Conservation (phyloP, 2,888 invertebrate genomes). For the Diplolepis rosae region DNA sequence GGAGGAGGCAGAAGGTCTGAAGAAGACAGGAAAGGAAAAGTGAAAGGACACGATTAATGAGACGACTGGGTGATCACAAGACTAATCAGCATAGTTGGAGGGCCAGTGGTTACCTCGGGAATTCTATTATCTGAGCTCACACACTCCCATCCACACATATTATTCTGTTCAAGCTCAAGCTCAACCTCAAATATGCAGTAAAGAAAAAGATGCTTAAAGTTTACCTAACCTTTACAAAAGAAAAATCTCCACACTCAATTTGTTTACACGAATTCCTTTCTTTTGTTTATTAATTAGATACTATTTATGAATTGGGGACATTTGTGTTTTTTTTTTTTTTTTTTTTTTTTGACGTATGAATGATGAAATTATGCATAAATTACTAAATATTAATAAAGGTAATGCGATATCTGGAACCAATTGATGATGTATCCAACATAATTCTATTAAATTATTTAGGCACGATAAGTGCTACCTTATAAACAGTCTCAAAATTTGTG, state of each 20-base stretch:
- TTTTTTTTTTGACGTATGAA: no score
- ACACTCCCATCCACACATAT: constrained; percentile 1
- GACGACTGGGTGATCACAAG: constrained; percentile 50
- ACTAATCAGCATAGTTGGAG: constrained; percentile 63
- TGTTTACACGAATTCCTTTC: no score
- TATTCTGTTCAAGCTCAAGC: not conserved
- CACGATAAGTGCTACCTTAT: not conserved
- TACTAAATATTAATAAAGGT: not conserved
- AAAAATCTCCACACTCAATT: no score
- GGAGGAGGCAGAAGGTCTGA: not conserved
- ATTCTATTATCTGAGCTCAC: constrained; percentile 39
- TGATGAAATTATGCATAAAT: no score
- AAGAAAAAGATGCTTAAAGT: not conserved
- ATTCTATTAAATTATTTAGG: not conserved
- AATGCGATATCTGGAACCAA: constrained; percentile 10
- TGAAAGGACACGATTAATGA: constrained; percentile 23
- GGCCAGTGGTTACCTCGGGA: constrained; percentile 58
- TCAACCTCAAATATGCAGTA: constrained; percentile 22
- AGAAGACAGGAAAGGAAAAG: not conserved
- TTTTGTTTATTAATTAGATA: no score
- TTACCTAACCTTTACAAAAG: not conserved
- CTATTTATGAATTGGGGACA: no score
- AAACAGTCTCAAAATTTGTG: constrained; percentile 5
- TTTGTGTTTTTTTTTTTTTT: no score
- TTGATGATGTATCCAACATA: constrained; percentile 2